Percentiles rank a stretch among this genome's conserved stretches.
These are phyloP conservation scores for Rhizomys pruinosus DNA, from an alignment of 2,113 vertebrate genomes.

Conservation along the genomic window DNA sequence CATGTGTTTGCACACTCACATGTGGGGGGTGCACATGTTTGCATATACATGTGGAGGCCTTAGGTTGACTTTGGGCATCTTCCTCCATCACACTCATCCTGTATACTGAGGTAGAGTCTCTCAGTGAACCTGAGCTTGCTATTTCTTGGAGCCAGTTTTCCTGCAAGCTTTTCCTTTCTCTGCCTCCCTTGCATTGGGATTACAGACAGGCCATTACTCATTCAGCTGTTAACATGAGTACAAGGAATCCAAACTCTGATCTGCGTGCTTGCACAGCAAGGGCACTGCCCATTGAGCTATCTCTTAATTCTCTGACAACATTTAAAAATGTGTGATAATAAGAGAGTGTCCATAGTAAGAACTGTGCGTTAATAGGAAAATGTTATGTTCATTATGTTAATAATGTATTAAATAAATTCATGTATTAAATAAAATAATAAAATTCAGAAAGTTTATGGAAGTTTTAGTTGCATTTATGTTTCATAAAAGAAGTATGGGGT, in stretches of 20 bases:
- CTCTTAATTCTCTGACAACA: neutral
- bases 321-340: slow-evolving; percentile 4
- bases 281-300: no score
- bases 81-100: neutral
- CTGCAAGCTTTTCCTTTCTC: neutral
- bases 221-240: no score
- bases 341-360: neutral
- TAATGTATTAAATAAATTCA: neutral
- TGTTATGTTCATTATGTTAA: neutral
- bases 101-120: neutral
- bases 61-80: neutral
- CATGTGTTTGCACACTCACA: neutral
- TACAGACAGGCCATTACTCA: neutral
- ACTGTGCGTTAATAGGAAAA: neutral
- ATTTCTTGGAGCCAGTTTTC: no score
- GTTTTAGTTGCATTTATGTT: neutral
- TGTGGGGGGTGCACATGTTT: neutral
- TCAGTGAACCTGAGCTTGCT: neutral
- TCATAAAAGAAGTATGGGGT: neutral
- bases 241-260: neutral
- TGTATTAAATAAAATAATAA: neutral
- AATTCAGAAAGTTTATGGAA: no score
- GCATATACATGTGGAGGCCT: neutral
- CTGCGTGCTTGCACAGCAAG: neutral
- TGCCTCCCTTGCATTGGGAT: neutral